These are phyloP conservation scores for Melipona quadrifasciata DNA, from an alignment of 1,140 invertebrate genomes.

Conservation along the genomic window DNA sequence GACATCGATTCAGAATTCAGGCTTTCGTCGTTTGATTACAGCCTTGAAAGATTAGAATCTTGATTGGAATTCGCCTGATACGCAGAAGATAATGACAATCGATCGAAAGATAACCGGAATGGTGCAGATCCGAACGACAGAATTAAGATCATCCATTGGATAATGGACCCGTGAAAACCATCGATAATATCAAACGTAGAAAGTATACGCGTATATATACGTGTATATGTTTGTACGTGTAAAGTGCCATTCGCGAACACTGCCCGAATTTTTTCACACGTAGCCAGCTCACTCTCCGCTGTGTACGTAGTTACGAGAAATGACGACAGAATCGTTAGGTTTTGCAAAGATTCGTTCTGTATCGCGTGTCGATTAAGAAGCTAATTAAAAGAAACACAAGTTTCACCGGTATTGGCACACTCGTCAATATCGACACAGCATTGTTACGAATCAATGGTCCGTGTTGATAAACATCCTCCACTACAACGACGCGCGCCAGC, in stretches of 20 bases:
- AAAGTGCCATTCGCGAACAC: not conserved
- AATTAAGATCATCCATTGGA: not conserved
- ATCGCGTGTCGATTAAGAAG: not conserved
- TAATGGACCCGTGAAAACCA: not conserved
- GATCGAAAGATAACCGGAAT: not conserved
- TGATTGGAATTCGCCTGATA: constrained; percentile 20
- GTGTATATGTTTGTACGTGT: too few species aligned
- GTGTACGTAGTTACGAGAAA: not conserved
- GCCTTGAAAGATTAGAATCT: constrained; percentile 19
- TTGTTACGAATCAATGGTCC: not conserved
- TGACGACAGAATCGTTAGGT: not conserved
- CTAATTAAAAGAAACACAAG: constrained; percentile 3
- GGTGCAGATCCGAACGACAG: too few species aligned
- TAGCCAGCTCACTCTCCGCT: not conserved
- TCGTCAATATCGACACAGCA: not conserved
- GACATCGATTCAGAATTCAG: constrained; percentile 21
- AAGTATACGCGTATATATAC: not conserved
- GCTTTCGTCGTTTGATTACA: constrained; percentile 22
- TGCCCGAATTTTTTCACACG: constrained; percentile 9
- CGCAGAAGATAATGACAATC: not conserved
- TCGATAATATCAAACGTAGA: not conserved
- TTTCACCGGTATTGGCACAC: not conserved
- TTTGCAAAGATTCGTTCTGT: not conserved
- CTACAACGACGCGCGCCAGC: too few species aligned
- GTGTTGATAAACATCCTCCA: constrained; percentile 6